Base-by-base conservation (phyloP, 2,113 vertebrate genomes). In the Gymnocephalus cernua region DNA sequence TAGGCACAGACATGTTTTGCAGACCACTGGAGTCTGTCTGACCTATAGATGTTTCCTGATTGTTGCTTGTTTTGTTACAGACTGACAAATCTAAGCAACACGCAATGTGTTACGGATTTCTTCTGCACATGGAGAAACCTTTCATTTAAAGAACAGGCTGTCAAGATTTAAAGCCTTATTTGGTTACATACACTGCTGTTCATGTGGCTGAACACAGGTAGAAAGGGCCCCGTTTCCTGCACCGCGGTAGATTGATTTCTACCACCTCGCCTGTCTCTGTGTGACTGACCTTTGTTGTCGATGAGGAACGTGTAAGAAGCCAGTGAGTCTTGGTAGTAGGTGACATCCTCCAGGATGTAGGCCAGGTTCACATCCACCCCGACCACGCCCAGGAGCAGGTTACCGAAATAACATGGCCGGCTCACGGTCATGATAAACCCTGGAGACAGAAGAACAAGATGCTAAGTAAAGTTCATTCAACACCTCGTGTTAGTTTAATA, bases 381-480 rank as follows among this genome's bases (percentile, higher is more conserved):
- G 44, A 99, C 98, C 68, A 99, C 97, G 9, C 98, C 98, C n/a
- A 99, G 95, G 77, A 99, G 95, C 45, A 98, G 93, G 93, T 99
- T 99, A 53, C 97, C 98, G 27, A 99, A 99, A 91, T 99, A 99
- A 89, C 98, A 99, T 0, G 98, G 98, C 54, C 98, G 97, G 73
- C 97, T 99, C 80, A 99, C 97, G 1, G 98, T 99, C 97, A 99
- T 99, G 35, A 99, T 99, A 73, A 99, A 96, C 35, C 98, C 98
- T 99, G 87, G 2, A 56, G 90, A 83, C 4, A 86, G 74, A 79
- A 75, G 32, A 62, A 21, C n/a, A 29, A 62, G 66, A 41, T 44
- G 27, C 2, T 0, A 4, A 57, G 15, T 12, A 1, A 74, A 53
- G 35, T 23, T 73, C 19, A 53, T 50, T 10, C 6, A 54, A 41